phyloP scores from a whole-genome alignment of 2,113 vertebrate species.

The Myotis brandtii region DNA sequence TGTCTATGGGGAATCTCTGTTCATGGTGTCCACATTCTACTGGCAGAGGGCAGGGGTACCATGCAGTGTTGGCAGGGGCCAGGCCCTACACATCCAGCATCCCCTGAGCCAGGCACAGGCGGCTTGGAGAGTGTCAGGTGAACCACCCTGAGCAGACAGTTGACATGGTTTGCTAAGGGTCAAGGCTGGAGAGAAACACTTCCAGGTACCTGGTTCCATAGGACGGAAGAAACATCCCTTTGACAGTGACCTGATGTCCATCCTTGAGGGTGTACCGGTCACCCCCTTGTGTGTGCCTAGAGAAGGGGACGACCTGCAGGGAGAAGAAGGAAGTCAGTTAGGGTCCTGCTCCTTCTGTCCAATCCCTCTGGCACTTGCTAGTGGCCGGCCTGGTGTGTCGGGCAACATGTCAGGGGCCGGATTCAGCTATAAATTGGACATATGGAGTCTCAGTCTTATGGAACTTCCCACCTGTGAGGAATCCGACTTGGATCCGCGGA shows the following conservation, averaged over 20 bases:
- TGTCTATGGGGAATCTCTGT: not conserved
- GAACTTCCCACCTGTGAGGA: not conserved
- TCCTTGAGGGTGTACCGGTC: conserved; percentile 76
- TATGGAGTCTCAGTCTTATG: not conserved
- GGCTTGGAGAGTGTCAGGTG: not conserved
- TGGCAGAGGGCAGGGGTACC: not conserved
- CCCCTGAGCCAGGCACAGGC: accelerated
- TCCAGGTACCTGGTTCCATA: conserved; percentile 81
- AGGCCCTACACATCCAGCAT: not conserved
- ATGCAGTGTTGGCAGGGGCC: accelerated
- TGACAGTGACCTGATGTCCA: conserved; percentile 84
- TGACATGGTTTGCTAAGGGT: accelerated
- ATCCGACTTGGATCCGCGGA: accelerated
- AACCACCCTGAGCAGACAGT: not conserved
- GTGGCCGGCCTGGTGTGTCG: not conserved
- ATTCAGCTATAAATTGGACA: not conserved
- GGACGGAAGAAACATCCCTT: conserved; percentile 80
- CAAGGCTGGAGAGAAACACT: not conserved
- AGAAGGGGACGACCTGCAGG: conserved; percentile 84
- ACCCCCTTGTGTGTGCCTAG: conserved; percentile 85
- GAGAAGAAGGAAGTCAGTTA: not conserved
- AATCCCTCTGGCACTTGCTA: not conserved
- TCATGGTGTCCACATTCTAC: accelerated
- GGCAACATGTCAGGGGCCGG: accelerated
- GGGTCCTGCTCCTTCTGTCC: not conserved